These are phyloP conservation scores for Lordiphosa stackelbergi DNA, from an alignment of 1,140 invertebrate genomes.

Conservation along the genomic window DNA sequence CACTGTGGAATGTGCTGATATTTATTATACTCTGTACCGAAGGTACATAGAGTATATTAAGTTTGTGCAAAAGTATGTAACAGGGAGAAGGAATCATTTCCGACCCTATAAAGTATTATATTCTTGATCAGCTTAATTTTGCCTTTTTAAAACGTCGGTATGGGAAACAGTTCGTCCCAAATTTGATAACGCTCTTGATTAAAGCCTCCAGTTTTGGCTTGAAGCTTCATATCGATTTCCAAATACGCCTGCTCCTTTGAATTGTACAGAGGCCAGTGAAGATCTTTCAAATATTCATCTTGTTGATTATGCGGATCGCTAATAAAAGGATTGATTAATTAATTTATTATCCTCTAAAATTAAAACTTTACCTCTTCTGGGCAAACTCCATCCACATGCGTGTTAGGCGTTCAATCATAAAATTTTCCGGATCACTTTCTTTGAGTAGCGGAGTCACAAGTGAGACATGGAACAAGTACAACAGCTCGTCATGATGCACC, in stretches of 20 bases:
- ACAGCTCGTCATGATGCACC: slow-evolving; percentile 81
- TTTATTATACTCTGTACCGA: too few relatives aligned
- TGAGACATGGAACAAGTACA: slow-evolving; percentile 80
- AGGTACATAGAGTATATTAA: too few relatives aligned
- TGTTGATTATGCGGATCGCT: slow-evolving; percentile 56
- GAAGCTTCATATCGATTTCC: slow-evolving; percentile 77
- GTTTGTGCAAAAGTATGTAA: too few relatives aligned
- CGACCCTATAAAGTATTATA: too few relatives aligned
- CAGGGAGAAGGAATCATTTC: too few relatives aligned
- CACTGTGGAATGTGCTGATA: too few relatives aligned
- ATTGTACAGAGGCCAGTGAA: slow-evolving; percentile 78
- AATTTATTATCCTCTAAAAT: neutral
- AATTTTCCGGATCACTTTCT: slow-evolving; percentile 77
- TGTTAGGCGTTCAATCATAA: slow-evolving; percentile 78
- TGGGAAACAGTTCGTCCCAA: slow-evolving; percentile 80
- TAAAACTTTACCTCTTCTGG: slow-evolving; percentile 73
- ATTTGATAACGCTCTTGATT: slow-evolving; percentile 78
- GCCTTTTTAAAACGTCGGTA: slow-evolving; percentile 8
- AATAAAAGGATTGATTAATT: neutral
- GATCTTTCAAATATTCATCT: slow-evolving; percentile 54
- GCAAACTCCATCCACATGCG: slow-evolving; percentile 78
- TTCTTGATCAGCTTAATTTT: too few relatives aligned
- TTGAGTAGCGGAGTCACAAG: slow-evolving; percentile 74
- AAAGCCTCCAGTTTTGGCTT: slow-evolving; percentile 77
- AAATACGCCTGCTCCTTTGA: slow-evolving; percentile 78